A percentile compares a stretch with the other conserved stretches of the same genome.
Evolutionary conservation across 2,888 invertebrate genomes (phyloP).

Genomic region (Leucophenga maculata): DNA sequence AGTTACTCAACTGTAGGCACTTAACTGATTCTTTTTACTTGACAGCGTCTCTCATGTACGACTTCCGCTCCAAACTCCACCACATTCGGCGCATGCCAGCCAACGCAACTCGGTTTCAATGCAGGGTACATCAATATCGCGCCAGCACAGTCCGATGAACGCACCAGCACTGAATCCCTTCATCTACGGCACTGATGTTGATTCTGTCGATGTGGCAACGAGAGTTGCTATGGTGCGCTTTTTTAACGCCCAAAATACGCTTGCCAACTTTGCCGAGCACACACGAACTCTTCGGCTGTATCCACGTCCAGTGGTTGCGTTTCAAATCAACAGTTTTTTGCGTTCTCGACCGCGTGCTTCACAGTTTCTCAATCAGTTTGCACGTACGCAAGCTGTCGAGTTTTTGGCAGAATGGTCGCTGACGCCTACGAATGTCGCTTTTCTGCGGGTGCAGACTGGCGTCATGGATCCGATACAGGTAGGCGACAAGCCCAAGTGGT

Average conservation of each 20-base stretch:
- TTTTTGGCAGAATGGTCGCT: conserved; percentile 99
- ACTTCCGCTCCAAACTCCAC: conserved; percentile 66
- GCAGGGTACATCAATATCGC: conserved; percentile 71
- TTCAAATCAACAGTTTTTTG: conserved; percentile 97
- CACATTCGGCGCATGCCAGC: conserved; percentile 67
- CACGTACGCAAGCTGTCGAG: conserved; percentile 98
- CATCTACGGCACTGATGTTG: conserved; percentile 94
- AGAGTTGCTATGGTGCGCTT: conserved; percentile 97
- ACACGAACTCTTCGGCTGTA: conserved; percentile 95
- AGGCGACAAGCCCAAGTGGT: conserved; percentile 99
- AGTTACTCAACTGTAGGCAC: too few species aligned
- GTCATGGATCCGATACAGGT: conserved; percentile 94
- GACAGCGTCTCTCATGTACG: conserved; percentile 69
- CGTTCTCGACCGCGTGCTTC: conserved; percentile 92
- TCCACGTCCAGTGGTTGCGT: conserved; percentile 98
- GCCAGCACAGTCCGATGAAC: conserved; percentile 75
- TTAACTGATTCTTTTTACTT: not conserved
- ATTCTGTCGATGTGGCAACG: conserved; percentile 98
- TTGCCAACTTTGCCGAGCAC: conserved; percentile 98
- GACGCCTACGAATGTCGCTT: conserved; percentile 97
- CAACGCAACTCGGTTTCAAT: conserved; percentile 72
- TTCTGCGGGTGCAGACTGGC: conserved; percentile 96
- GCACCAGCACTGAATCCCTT: conserved; percentile 82
- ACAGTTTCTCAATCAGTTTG: conserved; percentile 91
- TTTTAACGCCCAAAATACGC: conserved; percentile 96